Evolutionary conservation across 2,797 vertebrate species (phyloP).

Genomic region (Meriones psammophilus): DNA sequence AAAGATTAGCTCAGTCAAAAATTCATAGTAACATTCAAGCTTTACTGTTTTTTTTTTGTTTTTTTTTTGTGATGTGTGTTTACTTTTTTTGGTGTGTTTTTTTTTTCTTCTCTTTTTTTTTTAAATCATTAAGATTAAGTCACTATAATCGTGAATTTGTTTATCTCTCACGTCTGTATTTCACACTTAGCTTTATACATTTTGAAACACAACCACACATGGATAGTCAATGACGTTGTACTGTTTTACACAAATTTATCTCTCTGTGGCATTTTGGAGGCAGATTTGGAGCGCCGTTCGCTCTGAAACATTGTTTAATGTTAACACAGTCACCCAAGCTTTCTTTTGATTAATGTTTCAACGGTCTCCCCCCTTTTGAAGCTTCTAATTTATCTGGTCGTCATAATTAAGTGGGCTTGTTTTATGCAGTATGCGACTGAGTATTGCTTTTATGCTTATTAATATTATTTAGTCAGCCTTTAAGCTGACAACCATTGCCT

Average conservation of each 20-base stretch:
- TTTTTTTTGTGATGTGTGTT: neutral
- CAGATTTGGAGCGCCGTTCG: neutral
- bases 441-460: constrained; percentile 48
- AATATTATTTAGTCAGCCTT: neutral
- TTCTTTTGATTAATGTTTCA: constrained; percentile 18
- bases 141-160: neutral
- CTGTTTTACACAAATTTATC: neutral
- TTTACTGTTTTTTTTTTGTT: neutral
- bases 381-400: neutral
- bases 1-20: constrained; percentile 22
- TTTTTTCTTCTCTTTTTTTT: neutral
- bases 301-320: constrained; percentile 7
- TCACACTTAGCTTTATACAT: constrained; percentile 3
- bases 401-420: constrained; percentile 49
- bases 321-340: neutral
- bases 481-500: constrained; percentile 16
- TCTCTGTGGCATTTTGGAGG: neutral
- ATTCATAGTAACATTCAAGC: constrained; percentile 37
- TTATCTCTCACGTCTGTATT: constrained; percentile 20
- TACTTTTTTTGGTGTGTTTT: neutral
- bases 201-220: neutral
- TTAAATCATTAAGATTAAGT: neutral
- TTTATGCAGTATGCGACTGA: neutral
- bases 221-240: neutral
- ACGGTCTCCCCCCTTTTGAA: neutral